phyloP scores from a whole-genome alignment of 2,113 vertebrate species.

The Malurus alboscapulatus region DNA sequence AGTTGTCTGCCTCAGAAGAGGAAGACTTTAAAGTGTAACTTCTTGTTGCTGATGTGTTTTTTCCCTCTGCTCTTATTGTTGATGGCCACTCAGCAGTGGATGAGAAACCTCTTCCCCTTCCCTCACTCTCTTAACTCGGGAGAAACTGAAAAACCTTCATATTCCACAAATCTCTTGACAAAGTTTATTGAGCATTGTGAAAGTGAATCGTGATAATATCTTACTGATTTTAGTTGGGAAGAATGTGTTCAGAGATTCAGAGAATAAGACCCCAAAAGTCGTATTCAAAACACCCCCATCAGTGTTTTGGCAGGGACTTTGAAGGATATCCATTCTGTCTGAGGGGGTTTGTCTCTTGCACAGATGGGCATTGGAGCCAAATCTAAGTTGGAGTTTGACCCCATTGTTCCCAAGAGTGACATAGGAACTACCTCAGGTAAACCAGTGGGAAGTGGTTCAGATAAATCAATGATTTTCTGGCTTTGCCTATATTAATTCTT shows the following conservation, averaged over 20 bases:
- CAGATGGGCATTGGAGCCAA: not conserved
- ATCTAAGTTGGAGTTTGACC: not conserved
- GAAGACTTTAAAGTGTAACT: not conserved
- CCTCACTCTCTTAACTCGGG: not conserved
- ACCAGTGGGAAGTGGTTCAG: not conserved
- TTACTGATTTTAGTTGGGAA: not conserved
- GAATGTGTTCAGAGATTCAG: not conserved
- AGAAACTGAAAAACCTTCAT: not conserved
- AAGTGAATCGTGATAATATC: not conserved
- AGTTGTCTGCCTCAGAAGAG: not conserved
- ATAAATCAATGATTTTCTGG: not conserved
- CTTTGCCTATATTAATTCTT: not conserved
- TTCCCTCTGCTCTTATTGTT: not conserved
- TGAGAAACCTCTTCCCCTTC: not conserved
- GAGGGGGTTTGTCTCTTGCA: not conserved
- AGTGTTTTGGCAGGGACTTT: rapidly evolving
- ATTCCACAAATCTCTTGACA: not conserved
- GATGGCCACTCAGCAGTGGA: not conserved
- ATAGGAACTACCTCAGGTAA: not conserved
- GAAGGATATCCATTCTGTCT: not conserved
- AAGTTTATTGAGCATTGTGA: not conserved
- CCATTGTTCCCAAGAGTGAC: not conserved
- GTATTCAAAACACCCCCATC: not conserved
- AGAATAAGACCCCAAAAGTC: not conserved
- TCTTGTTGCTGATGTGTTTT: not conserved